Conservation (phyloP, 1,140 invertebrate genomes). For the Lasaia peninsularis region DNA sequence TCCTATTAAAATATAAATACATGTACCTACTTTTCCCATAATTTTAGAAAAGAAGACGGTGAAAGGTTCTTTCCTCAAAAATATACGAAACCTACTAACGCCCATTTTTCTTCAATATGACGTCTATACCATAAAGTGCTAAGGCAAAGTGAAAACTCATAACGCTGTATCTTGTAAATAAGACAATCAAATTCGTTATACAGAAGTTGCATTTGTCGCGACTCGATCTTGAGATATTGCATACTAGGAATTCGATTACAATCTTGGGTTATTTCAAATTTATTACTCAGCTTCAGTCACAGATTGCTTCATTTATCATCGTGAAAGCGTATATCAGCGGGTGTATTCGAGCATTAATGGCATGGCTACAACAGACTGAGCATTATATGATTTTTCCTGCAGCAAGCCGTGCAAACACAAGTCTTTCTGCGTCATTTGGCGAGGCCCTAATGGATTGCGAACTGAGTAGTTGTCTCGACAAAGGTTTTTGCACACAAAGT, state of each 20-base stretch:
- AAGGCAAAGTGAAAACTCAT: too few relatives aligned
- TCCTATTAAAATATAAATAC: too few relatives aligned
- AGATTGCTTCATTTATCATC: constrained; percentile 46
- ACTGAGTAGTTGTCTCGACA: constrained; percentile 57
- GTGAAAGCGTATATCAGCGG: constrained; percentile 34
- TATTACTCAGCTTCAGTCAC: constrained; percentile 36
- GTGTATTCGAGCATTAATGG: constrained; percentile 40
- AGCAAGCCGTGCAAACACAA: constrained; percentile 40
- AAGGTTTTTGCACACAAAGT: constrained; percentile 51
- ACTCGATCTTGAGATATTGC: not conserved
- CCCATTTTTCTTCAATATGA: too few relatives aligned
- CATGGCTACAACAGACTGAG: constrained; percentile 19
- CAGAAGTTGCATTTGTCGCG: too few relatives aligned
- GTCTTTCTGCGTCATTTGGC: constrained; percentile 69
- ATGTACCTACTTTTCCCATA: too few relatives aligned
- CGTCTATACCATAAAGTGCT: too few relatives aligned
- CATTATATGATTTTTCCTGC: constrained; percentile 44
- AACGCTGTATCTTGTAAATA: too few relatives aligned
- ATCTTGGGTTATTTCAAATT: constrained; percentile 29
- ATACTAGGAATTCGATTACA: not conserved
- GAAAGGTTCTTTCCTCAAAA: too few relatives aligned
- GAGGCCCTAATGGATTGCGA: constrained; percentile 64
- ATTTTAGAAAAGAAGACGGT: too few relatives aligned
- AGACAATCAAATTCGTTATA: too few relatives aligned
- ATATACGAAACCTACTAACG: too few relatives aligned